Base-by-base conservation (phyloP, 2,888 invertebrate species). In the Cepaea hortensis region DNA sequence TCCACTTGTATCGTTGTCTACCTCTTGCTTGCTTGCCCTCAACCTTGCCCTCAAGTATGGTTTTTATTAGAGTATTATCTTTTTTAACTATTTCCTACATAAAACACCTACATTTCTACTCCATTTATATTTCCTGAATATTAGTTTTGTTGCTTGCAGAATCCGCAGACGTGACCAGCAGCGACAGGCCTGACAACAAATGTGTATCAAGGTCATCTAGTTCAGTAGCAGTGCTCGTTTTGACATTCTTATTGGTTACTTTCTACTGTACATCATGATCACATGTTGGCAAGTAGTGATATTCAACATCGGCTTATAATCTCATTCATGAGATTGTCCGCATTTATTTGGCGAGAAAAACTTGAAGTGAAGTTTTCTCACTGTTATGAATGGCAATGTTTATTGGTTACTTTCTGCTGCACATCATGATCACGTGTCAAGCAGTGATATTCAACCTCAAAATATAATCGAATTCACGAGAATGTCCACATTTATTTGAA, bases 71-170 rank as follows among this genome's bases (percentile, higher is more conserved):
- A 35, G 35, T 35, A 35, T 35, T 35, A 35, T 35, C 35, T 35
- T 35, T 35, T 35, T 35, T 35, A 35, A 35, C 35, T 1, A n/a
- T 1, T 35, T 35, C 35, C 35, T 35, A 35, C 35, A 35, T 35
- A 15, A 20, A 15, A 68, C 18, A 68, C 20, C 20, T 4, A 20
- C 35, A 5, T 3, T 13, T 11, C 23, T 18, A 23, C 85, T 81
- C 62, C 65, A 13, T 81, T 65, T n/a, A 75, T 85, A 85, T 72
- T 81, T 85, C 55, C 85, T 81, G n/a, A 81, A 81, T 85, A 85
- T 81, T 75, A 81, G 85, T 85, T 85, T 70, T 75, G 62, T 81
- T 81, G 75, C 35, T 85, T 85, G 48, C 85, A 85, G 85, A 85
- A 70, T 85, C 85, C 20, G 76, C 11, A 4, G 85, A 85, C 35